Base-by-base conservation (phyloP, 2,113 vertebrate genomes). In the Oxyura jamaicensis region DNA sequence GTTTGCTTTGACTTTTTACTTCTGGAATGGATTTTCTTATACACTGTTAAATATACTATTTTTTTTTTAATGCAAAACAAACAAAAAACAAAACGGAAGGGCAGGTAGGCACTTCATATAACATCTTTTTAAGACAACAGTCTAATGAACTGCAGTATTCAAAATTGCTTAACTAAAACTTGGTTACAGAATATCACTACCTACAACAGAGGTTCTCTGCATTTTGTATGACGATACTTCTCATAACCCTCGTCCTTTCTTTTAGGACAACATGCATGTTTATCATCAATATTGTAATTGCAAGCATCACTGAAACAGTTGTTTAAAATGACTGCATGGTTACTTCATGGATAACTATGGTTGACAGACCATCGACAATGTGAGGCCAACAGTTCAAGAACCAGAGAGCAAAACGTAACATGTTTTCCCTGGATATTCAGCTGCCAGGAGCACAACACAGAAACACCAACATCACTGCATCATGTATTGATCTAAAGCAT, bases 221-320 rank as follows among this genome's bases (percentile, higher is more conserved):
- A 66, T 58, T 83, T 58, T 42, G 2, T 33, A 55, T 23, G 2
- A 2, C 29, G 58, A 0, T 50, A 16, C 8, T 3, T 50, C 29
- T 36, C 41, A 62, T 35, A 36, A 5, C n/a, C 28, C 23, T 46
- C 68, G 59, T 28, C 12, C 31, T 56, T 63, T 72, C 50, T 56
- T 67, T 41, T 36, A 83, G 2, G 6, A 48, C 26, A 77, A 50
- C 4, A 58, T 13, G 11, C 4, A 42, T 18, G 6, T 74, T 94
- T 59, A 71, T 18, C 21, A 83, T 35, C n/a, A 33, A 71, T 36
- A 39, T 23, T 78, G 73, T 48, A 62, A 62, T 0, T 36, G 16
- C 23, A 90, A 94, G 46, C 18, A 42, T 19, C 58, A 36, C 41
- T 18, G 19, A 68, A 87, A 39, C 1, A 91, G 48, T 9, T 67